Base-by-base conservation (phyloP, 2,113 vertebrate genomes). In the Sander vitreus region DNA sequence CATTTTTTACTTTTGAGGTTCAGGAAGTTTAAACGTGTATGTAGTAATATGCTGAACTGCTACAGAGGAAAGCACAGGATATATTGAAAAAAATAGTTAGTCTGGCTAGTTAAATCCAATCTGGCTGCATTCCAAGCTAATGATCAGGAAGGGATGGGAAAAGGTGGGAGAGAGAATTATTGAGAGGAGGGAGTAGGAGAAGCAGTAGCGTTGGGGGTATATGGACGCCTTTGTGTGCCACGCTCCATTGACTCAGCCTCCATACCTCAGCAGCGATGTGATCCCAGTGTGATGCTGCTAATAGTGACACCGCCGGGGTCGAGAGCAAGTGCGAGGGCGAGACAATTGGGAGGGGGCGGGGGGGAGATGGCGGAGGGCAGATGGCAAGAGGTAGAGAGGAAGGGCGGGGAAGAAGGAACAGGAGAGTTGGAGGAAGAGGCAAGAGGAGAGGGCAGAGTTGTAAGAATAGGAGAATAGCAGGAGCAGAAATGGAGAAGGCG, bases 221-320 rank as follows among this genome's bases (percentile, higher is more conserved):
- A 78, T 75, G 85, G 85, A 87, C 76, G 91, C 83, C 91, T 90
- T 89, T 90, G 84, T 90, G 85, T 69, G 85, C 83, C 84, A 89
- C 33, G 85, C 92, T 91, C 73, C 92, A 90, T 91, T 91, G 90
- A 85, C 85, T 86, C 69, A 51, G 88, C 84, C 91, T 91, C 90
- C 88, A 83, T 88, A 88, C 85, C 85, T 85, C 88, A 85, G 84
- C 87, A 72, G 81, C 85, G 85, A 81, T 90, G 89, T 86, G 90
- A 91, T 92, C 82, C 86, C 70, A 50, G 58, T 80, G 70, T 89
- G 88, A 86, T 86, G 77, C 84, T 75, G 79, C 91, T 92, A 91
- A 90, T 84, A 84, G 89, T 66, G 90, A 89, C 83, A 85, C 83
- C 47, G 30, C 73, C 50, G n/a, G 77, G 88, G 89, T 88, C 57